These are phyloP conservation scores for Metopolophium dirhodum DNA, from an alignment of 1,140 invertebrate species.

Conservation along the genomic window DNA sequence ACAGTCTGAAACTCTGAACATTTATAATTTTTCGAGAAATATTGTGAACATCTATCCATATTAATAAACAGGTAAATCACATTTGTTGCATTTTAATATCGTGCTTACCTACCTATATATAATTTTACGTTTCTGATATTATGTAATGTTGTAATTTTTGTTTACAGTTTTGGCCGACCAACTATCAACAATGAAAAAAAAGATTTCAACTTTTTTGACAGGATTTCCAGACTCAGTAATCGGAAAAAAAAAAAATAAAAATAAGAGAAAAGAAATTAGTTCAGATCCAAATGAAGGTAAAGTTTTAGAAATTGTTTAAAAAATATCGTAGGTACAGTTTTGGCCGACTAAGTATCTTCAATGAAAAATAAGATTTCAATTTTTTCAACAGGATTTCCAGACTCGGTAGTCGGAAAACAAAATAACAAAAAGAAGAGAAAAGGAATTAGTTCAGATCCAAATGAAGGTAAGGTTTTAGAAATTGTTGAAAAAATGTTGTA, in stretches of 20 bases:
- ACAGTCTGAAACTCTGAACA: not conserved
- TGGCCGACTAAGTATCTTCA: not conserved
- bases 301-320: not conserved
- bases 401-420: not conserved
- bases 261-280: not conserved
- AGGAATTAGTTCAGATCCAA: not conserved
- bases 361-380: conserved; percentile 9
- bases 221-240: not conserved
- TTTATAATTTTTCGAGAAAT: not conserved
- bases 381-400: not conserved
- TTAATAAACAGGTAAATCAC: not conserved
- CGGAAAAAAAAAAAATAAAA: not conserved
- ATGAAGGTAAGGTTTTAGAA: not conserved
- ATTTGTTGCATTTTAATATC: not conserved
- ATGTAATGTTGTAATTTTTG: not conserved
- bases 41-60: not conserved
- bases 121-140: not conserved
- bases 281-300: not conserved
- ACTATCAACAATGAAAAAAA: not conserved
- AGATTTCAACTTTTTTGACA: not conserved
- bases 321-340: not conserved
- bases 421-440: not conserved
- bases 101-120: not conserved
- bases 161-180: not conserved
- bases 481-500: too few relatives aligned